phyloP scores from a whole-genome alignment of 2,113 vertebrate species.

The Paratilapia polleni region DNA sequence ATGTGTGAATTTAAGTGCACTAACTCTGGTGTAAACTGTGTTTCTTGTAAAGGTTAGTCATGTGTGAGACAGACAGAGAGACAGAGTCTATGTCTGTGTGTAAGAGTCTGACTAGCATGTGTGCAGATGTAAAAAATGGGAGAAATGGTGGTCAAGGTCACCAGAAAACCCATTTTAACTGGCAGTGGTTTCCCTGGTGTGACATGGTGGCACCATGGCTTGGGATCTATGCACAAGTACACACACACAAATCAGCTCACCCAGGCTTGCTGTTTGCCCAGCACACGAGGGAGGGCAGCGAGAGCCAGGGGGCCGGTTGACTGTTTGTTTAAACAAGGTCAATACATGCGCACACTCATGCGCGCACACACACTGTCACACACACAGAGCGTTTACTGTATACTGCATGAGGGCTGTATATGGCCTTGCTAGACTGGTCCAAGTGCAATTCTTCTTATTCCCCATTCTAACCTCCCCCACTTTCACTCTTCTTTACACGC shows the following conservation, averaged over 20 bases:
- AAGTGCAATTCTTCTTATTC: slow-evolving; percentile 56
- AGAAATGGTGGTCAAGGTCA: slow-evolving; percentile 87
- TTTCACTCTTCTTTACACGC: slow-evolving; percentile 11
- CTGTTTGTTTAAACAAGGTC: slow-evolving; percentile 84
- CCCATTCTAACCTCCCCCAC: slow-evolving; percentile 35
- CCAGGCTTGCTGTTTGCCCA: slow-evolving; percentile 72
- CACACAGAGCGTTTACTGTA: slow-evolving; percentile 66
- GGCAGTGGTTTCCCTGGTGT: slow-evolving; percentile 55
- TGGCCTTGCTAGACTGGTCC: slow-evolving; percentile 65
- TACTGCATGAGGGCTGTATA: slow-evolving; percentile 75
- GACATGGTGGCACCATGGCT: slow-evolving; percentile 45
- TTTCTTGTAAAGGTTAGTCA: slow-evolving; percentile 21
- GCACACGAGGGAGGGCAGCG: slow-evolving; percentile 71
- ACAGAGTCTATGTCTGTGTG: neutral
- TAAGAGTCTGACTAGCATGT: slow-evolving; percentile 14
- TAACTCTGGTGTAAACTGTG: slow-evolving; percentile 39
- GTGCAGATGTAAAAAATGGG: slow-evolving; percentile 83
- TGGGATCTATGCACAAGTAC: slow-evolving; percentile 44
- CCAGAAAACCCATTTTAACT: slow-evolving; percentile 65
- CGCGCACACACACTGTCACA: slow-evolving; percentile 36
- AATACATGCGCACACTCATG: slow-evolving; percentile 55
- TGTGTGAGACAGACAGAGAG: neutral
- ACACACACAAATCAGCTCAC: slow-evolving; percentile 31
- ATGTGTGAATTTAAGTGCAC: slow-evolving; percentile 37
- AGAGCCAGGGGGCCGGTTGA: slow-evolving; percentile 75